phyloP scores from a whole-genome alignment of 2,888 invertebrate species.

The Eulithis testata region DNA sequence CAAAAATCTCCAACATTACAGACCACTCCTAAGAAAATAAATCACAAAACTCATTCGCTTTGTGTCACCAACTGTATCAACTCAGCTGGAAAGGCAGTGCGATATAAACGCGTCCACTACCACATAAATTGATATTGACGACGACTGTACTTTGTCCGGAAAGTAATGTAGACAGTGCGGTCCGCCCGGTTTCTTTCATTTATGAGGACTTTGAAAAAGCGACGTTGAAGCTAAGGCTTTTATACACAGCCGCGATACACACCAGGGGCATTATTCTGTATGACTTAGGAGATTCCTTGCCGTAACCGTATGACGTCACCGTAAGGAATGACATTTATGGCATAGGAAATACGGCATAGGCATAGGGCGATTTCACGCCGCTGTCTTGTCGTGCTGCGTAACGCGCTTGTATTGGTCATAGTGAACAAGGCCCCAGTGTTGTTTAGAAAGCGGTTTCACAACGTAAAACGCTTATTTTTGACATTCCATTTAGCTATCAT shows the following conservation, averaged over 20 bases:
- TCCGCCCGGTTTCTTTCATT: conserved; percentile 39
- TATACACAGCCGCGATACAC: background rate
- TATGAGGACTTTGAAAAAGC: conserved; percentile 18
- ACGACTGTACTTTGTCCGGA: conserved; percentile 58
- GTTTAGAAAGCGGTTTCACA: too few species aligned
- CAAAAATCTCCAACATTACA: background rate
- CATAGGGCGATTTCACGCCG: too few species aligned
- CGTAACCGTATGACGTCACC: too few species aligned
- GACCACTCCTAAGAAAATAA: conserved; percentile 4
- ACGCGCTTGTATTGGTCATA: too few species aligned
- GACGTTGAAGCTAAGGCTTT: conserved; percentile 2
- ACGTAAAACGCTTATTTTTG: too few species aligned
- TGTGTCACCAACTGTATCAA: conserved; percentile 49
- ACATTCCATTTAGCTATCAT: too few species aligned
- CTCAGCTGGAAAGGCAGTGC: conserved; percentile 55
- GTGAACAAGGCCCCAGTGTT: too few species aligned
- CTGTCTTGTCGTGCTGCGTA: too few species aligned
- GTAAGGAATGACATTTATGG: too few species aligned
- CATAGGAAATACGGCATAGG: too few species aligned
- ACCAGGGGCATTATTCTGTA: too few species aligned
- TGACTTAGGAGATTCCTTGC: too few species aligned
- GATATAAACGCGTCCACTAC: conserved; percentile 47
- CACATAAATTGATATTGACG: conserved; percentile 65
- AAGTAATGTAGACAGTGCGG: conserved; percentile 59
- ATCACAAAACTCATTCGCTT: conserved; percentile 16